A percentile compares a stretch with the other conserved stretches of the same genome.
Conservation (phyloP, 2,888 invertebrate species). For the Sialis fuliginosa region DNA sequence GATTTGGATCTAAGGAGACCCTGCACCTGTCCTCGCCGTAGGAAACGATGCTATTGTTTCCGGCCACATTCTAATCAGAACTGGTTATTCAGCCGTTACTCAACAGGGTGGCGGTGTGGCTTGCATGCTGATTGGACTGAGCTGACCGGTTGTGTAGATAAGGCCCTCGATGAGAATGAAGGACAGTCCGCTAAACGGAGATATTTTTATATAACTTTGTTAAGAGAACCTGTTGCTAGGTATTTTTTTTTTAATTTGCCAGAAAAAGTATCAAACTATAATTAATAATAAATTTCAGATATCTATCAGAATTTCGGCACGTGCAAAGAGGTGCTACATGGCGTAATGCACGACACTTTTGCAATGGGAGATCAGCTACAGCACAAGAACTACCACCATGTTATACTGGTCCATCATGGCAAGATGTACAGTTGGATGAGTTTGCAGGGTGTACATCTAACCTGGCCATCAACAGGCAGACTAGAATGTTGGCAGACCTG, state of each 20-base stretch:
- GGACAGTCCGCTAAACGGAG: conserved; percentile 61
- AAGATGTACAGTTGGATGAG: conserved; percentile 75
- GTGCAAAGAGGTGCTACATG: conserved; percentile 94
- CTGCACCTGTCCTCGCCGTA: conserved; percentile 78
- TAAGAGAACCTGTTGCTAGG: conserved; percentile 81
- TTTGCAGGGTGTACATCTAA: conserved; percentile 86
- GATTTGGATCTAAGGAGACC: conserved; percentile 85
- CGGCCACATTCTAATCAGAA: conserved; percentile 82
- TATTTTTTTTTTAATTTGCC: conserved; percentile 10
- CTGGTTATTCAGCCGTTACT: conserved; percentile 95
- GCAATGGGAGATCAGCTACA: conserved; percentile 57
- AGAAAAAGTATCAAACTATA: too few relatives aligned
- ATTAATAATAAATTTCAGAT: conserved; percentile 29
- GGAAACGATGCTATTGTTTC: conserved; percentile 83
- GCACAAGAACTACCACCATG: conserved; percentile 71
- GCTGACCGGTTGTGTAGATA: conserved; percentile 79
- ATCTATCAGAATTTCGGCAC: conserved; percentile 92
- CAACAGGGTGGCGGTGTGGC: conserved; percentile 96
- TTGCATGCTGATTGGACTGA: conserved; percentile 98
- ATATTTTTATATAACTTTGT: conserved; percentile 91
- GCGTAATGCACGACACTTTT: conserved; percentile 67
- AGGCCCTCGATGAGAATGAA: conserved; percentile 80
- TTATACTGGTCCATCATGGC: conserved; percentile 63
- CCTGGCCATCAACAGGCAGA: conserved; percentile 91
- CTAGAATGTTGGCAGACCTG: conserved; percentile 93